Evolutionary conservation across 2,113 vertebrate species (phyloP).

Genomic region (Peucedramus taeniatus): DNA sequence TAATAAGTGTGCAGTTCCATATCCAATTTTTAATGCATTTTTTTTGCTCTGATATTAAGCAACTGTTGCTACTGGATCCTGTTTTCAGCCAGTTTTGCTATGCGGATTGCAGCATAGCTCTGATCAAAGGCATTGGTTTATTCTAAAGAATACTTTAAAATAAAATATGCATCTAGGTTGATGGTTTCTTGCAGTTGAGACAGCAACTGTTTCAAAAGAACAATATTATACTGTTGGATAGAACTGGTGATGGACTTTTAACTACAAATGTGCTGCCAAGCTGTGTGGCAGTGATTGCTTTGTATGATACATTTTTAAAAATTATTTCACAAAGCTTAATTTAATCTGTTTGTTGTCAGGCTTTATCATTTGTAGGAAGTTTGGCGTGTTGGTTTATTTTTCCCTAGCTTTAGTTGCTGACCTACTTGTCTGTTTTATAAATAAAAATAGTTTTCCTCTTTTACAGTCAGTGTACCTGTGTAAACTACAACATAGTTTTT

Average conservation of each 20-base stretch:
- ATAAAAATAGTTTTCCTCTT: background rate
- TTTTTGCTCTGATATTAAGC: background rate
- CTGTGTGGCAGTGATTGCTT: background rate
- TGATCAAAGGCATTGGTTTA: constrained; percentile 44
- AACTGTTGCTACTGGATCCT: background rate
- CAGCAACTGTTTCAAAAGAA: constrained; percentile 47
- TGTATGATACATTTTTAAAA: background rate
- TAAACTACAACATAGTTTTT: background rate
- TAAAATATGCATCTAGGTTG: constrained; percentile 65
- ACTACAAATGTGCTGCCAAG: constrained; percentile 14
- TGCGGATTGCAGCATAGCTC: background rate
- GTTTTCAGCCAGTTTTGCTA: background rate
- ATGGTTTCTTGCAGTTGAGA: constrained; percentile 3
- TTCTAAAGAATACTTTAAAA: constrained; percentile 17
- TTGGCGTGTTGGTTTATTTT: background rate
- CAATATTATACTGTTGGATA: constrained; percentile 52
- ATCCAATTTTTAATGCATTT: background rate
- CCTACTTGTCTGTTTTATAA: constrained; percentile 24
- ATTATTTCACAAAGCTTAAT: background rate
- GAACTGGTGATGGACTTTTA: constrained; percentile 31
- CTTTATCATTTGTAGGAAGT: background rate
- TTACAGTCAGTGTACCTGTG: background rate
- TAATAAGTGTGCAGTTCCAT: background rate
- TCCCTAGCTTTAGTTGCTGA: background rate
- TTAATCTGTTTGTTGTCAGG: constrained; percentile 32